Conservation (phyloP, 2,888 invertebrate species). For the Timandra comae region DNA sequence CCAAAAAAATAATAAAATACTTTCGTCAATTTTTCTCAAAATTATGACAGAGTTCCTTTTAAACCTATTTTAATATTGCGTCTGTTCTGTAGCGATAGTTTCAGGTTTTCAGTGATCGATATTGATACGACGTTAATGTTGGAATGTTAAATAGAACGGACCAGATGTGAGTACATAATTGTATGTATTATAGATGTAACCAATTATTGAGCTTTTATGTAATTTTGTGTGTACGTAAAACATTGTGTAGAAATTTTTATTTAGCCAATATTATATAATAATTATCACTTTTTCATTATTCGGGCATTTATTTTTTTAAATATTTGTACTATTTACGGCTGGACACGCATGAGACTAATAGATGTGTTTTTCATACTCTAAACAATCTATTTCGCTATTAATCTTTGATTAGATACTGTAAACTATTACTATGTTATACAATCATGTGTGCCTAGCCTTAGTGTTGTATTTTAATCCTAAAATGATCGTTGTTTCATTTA, state of each 20-base stretch:
- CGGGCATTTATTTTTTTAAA: conserved; percentile 49
- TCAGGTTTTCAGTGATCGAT: conserved; percentile 5
- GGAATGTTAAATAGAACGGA: conserved; percentile 19
- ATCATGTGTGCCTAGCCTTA: neutral
- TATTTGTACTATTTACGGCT: conserved; percentile 6
- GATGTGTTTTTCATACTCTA: too few relatives aligned
- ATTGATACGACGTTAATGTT: conserved; percentile 16
- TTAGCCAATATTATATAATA: conserved; percentile 12
- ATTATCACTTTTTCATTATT: conserved; percentile 26
- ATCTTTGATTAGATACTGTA: neutral
- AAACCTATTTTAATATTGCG: conserved; percentile 13
- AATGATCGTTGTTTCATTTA: conserved; percentile 22
- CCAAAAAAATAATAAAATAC: conserved; percentile 2
- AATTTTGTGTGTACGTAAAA: conserved; percentile 34
- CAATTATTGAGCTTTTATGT: conserved; percentile 35
- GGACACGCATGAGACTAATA: too few relatives aligned
- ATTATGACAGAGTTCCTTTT: neutral
- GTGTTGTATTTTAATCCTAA: conserved; percentile 10
- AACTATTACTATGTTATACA: too few relatives aligned
- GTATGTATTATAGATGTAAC: conserved; percentile 17
- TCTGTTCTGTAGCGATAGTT: conserved; percentile 1
- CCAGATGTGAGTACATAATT: conserved; percentile 25
- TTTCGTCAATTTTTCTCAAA: neutral
- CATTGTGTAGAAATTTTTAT: conserved; percentile 14
- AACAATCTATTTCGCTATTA: neutral